These are phyloP conservation scores for Gymnogyps californianus DNA, from an alignment of 2,113 vertebrate genomes.

Conservation along the genomic window DNA sequence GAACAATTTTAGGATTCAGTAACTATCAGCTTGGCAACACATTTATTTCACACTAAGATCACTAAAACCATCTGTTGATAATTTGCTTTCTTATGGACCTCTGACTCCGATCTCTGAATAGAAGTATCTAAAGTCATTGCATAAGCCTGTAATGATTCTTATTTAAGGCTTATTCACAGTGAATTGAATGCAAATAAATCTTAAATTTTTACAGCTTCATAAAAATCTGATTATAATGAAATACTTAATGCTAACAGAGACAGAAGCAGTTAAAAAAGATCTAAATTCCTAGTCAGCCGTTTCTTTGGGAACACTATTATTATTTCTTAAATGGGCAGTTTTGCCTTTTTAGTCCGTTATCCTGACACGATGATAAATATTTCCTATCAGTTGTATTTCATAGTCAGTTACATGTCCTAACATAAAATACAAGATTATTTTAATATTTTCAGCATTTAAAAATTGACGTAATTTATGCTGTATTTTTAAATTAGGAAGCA, in stretches of 20 bases:
- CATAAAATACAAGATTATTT: background rate
- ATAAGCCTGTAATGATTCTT: background rate
- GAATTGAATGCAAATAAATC: constrained; percentile 30
- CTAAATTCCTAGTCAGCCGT: background rate
- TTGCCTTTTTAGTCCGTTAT: background rate
- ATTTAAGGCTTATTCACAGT: constrained; percentile 23
- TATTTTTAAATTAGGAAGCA: background rate
- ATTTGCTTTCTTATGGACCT: constrained; percentile 51
- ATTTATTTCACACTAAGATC: constrained; percentile 8
- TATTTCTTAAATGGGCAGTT: background rate
- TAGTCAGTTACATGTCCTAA: background rate
- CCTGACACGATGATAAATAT: background rate
- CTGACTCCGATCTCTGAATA: constrained; percentile 7
- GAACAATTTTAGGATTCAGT: background rate
- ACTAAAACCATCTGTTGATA: constrained; percentile 56
- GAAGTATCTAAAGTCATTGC: background rate
- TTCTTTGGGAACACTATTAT: background rate
- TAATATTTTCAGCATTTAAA: background rate
- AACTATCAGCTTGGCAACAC: constrained; percentile 32
- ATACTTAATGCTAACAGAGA: background rate
- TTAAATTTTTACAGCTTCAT: constrained; percentile 7
- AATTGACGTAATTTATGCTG: background rate
- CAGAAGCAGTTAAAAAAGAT: background rate
- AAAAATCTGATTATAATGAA: background rate
- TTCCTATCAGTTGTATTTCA: background rate